phyloP scores from a whole-genome alignment of 2,888 invertebrate species.

The Lasioglossum leucozonium region DNA sequence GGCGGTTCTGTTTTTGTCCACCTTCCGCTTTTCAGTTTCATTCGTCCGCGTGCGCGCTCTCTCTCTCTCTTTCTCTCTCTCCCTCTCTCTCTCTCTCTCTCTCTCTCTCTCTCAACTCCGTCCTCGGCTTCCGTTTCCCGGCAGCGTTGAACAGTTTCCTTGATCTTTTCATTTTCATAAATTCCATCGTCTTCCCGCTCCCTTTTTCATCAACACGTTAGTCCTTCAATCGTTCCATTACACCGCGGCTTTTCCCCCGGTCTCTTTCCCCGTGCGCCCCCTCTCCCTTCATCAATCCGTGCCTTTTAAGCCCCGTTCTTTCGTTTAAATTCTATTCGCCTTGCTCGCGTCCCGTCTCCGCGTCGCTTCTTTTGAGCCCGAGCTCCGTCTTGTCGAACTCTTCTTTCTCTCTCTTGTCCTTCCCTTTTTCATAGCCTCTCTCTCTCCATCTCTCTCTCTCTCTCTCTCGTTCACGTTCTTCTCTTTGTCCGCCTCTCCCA shows the following conservation, averaged over 20 bases:
- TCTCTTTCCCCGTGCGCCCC: background rate
- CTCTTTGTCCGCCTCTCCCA: conserved; percentile 58
- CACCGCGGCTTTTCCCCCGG: conserved; percentile 15
- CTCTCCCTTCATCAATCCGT: conserved; percentile 21
- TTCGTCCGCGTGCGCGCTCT: background rate
- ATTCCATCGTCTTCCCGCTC: background rate
- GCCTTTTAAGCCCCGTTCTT: conserved; percentile 33
- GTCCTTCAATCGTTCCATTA: conserved; percentile 45
- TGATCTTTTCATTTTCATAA: conserved; percentile 31
- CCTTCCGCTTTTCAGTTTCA: background rate
- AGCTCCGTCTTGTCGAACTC: conserved; percentile 33
- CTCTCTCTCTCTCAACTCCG: too few relatives aligned
- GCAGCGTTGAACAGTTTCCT: conserved; percentile 12
- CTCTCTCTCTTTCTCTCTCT: too few relatives aligned
- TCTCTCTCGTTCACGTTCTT: conserved; percentile 17
- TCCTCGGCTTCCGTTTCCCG: background rate
- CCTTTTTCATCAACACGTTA: conserved; percentile 38
- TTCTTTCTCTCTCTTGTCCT: conserved; percentile 17
- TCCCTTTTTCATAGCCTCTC: conserved; percentile 16
- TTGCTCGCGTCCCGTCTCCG: conserved; percentile 11
- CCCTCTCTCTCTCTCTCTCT: too few relatives aligned
- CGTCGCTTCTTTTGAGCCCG: conserved; percentile 47
- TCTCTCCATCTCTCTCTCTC: too few relatives aligned
- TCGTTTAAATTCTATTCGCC: conserved; percentile 51
- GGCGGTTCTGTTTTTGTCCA: background rate